Evolutionary conservation across 2,797 vertebrate species (phyloP), one percentile per base, ranked within the genome.

Genomic region (Lithobates sylvaticus): DNA sequence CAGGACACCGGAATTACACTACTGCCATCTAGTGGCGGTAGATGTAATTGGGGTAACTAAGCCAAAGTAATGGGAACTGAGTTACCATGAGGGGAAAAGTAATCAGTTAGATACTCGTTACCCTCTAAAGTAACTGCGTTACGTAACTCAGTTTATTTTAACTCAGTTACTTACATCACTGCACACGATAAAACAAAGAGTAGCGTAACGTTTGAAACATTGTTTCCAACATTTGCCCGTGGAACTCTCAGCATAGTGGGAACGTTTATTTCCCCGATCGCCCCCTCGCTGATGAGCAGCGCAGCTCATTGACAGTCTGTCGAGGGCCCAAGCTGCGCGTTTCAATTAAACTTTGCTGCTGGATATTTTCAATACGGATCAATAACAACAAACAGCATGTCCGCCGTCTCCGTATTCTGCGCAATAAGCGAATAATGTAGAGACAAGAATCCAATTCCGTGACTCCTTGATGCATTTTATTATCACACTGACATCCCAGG

Each of bases 321-420:
- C 13, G n/a, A 29, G 18, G 47, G 78, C 70, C 10, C 64, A 42
- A 61, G 58, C 44, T 81, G 61, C 69, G 65, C 27, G 21, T 75
- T 81, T 86, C 65, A 86, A 81, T 81, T 76, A 76, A 70, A 81
- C 44, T 68, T 70, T 74, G 73, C 78, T 71, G 64, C 36, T 58
- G 78, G 84, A 44, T 9, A 32, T 76, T 78, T 78, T 61, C 78
- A 76, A 58, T 80, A 85, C 44, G 16, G 64, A 86, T 86, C 84
- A 42, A 86, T 86, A 81, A 39, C 8, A 36, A 39, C 12, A 26
- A 39, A 72, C 34, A 65, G 61, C 67, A 12, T 69, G 36, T 44
- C 61, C 10, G 58, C 73, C 27, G 69, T 76, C 73, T 36, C 61
- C 15, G n/a, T 27, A 39, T 42, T 39, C 13, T 70, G 71, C 42